Evolutionary conservation across 2,797 vertebrate species (phyloP), one percentile per base, ranked within the genome.

Genomic region (Lepidocolaptes lacrymiger): DNA sequence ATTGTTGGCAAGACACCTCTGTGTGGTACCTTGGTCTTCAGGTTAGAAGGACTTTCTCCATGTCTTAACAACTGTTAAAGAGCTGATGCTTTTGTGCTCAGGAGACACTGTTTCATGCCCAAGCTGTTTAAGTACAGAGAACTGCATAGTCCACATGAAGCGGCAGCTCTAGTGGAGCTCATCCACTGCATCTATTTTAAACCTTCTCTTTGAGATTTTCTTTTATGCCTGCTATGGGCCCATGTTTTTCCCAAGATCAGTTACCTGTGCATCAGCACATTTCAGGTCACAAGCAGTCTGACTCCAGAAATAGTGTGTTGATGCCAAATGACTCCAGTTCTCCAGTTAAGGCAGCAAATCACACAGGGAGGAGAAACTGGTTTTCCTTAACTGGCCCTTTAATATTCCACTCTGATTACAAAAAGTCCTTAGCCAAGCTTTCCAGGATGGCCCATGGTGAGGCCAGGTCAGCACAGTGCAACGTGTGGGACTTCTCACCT

Each of bases 231-330:
- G 3, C 74, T 81, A 56, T 64, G 64, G 69, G 32, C 34, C 62
- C n/a, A 22, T 71, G 72, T 64, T 77, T 44, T 39, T 16, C 21
- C 59, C 66, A 52, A 46, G 87, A 90, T 92, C 86, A 80, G 76
- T 89, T 91, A 89, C 78, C 76, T 97, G 84, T 74, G 69, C 67
- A 75, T 95, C 93, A 96, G 90, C 96, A 97, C 74, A 73, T 95
- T 58, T 41, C 43, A 82, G 46, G 44, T 72, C 85, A 77, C 80
- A 71, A 36, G 73, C 81, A 76, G 36, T 3, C 59, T 88, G 63
- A 59, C 76, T 94, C 95, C 95, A 96, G 89, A 94, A 94, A 97
- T 91, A 96, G 88, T 12, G 82, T 89, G 76, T 66, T 80, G 58
- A 26, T 74, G 74, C 89, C 68, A 81, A 95, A 87, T 18, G 52